These are phyloP conservation scores for Romanogobio albipinnatus DNA, from an alignment of 2,113 vertebrate species.

Conservation along the genomic window DNA sequence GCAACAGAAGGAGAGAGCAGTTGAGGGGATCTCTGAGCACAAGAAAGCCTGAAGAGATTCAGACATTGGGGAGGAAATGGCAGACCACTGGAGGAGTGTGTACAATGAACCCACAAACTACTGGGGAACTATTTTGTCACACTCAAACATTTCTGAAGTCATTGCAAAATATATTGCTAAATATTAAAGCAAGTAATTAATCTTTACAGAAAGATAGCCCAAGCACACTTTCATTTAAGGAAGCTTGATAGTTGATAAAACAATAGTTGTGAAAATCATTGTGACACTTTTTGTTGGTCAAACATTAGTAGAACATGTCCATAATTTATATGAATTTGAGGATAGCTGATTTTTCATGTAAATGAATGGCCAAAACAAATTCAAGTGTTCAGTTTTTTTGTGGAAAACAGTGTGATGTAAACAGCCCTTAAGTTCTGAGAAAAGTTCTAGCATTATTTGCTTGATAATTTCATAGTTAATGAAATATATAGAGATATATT, in stretches of 20 bases:
- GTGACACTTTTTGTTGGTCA: neutral
- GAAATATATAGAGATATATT: too few species aligned
- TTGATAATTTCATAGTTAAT: neutral
- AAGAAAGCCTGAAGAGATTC: neutral
- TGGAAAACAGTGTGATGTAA: too few species aligned
- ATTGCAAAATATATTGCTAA: neutral
- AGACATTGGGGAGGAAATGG: neutral
- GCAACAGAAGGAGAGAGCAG: neutral
- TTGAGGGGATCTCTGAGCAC: neutral
- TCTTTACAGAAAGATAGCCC: neutral
- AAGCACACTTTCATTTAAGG: neutral
- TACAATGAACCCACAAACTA: neutral
- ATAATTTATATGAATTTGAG: neutral
- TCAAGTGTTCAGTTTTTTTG: too few species aligned
- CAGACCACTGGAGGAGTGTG: neutral
- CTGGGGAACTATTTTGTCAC: neutral
- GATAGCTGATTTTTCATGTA: neutral
- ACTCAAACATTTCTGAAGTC: neutral
- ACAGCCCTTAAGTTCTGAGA: neutral
- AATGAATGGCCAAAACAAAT: too few species aligned
- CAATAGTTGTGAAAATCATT: neutral
- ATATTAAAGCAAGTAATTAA: neutral
- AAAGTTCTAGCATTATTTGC: neutral
- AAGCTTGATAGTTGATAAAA: neutral
- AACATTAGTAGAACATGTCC: neutral